Evolutionary conservation across 2,888 invertebrate genomes (phyloP).

Genomic region (Hipparchia semele): DNA sequence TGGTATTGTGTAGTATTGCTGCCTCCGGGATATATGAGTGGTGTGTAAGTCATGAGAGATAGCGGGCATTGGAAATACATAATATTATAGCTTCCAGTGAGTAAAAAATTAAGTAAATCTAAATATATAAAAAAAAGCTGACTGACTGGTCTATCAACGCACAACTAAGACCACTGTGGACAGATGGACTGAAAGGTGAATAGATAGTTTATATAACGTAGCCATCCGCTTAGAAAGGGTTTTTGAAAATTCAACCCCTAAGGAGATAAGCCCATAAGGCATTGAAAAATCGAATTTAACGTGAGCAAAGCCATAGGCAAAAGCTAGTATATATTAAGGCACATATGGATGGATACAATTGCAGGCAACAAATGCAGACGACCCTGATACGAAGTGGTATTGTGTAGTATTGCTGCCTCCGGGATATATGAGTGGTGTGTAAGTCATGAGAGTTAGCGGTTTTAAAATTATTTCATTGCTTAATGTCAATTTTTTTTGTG

Average conservation of each 20-base stretch:
- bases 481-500: no score
- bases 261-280: no score
- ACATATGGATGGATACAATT: constrained; percentile 26
- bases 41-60: constrained; percentile 37
- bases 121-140: constrained; percentile 9
- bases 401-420: constrained; percentile 60
- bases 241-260: no score
- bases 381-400: constrained; percentile 42
- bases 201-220: no score
- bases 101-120: constrained; percentile 29
- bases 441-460: constrained; percentile 43
- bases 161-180: no score
- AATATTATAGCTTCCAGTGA: constrained; percentile 21
- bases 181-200: no score
- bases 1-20: constrained; percentile 59
- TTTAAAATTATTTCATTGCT: no score
- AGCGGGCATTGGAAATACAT: constrained; percentile 33
- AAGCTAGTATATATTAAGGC: constrained; percentile 21
- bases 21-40: constrained; percentile 53
- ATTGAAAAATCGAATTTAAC: no score
- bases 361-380: no score
- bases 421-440: constrained; percentile 47
- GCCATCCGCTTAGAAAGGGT: no score
- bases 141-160: no score
- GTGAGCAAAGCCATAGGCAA: no score